Base-by-base conservation (phyloP, 2,113 vertebrate genomes). In the Tragelaphus strepsiceros region DNA sequence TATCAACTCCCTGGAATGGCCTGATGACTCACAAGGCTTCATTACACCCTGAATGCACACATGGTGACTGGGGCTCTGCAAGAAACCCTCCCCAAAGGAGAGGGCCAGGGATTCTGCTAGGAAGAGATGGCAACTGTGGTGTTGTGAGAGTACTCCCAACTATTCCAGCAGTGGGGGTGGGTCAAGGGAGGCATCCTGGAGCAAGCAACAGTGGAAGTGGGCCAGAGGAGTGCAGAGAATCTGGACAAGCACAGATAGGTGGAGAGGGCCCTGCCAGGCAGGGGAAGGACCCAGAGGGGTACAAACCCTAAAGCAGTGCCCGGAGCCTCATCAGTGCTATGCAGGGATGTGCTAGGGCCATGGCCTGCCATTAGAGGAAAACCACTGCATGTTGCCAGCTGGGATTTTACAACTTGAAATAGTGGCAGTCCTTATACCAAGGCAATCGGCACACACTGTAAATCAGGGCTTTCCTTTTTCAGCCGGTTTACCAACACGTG, bases 291-390 rank as follows among this genome's bases (percentile, higher is more conserved):
- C 22, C 0, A 13, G 91, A 28, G 46, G 77, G 71, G 53, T 7
- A 30, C 77, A 88, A 83, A 28, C 32, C 78, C 28, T 61, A 4
- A 12, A 7, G 16, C 3, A 28, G 67, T 28, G 32, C 71, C n/a
- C 13, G 11, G 32, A 0, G 0, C 58, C 71, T 74, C 26, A 1
- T 3, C 78, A 32, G 35, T 7, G 43, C 26, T 6, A 1, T 4
- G 5, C 3, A 7, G 21, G 6, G 14, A 59, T 35, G 19, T 16
- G 19, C 35, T 14, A 6, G 15, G 43, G 53, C 67, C 89, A 17
- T n/a, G 6, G 22, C 32, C 67, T 2, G 17, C 32, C 28, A 12
- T 15, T 53, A 22, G 22, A 15, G 17, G 58, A 83, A 14, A 93
- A 46, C 30, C 71, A 54, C 0, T 24, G 16, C 14, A 26, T 5